phyloP scores from a whole-genome alignment of 1,140 invertebrate species.

The Zeugodacus cucurbitae region DNA sequence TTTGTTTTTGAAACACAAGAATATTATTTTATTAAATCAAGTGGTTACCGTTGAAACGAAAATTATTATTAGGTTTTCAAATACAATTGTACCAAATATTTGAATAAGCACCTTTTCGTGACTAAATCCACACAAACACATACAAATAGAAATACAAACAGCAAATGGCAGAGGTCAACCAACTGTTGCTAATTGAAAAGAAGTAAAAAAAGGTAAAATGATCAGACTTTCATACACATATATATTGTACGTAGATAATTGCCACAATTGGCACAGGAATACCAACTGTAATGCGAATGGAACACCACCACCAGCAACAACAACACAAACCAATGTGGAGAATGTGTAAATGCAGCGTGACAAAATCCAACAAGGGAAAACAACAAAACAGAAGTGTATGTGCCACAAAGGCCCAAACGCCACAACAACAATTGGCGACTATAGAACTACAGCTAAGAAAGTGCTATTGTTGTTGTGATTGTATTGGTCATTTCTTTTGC shows the following conservation, averaged over 20 bases:
- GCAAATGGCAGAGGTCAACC: not conserved
- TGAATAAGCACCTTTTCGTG: not conserved
- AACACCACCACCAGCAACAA: not conserved
- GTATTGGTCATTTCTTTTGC: not conserved
- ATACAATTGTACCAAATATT: not conserved
- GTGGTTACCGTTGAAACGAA: too few relatives aligned
- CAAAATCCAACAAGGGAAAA: not conserved
- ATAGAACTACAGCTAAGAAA: not conserved
- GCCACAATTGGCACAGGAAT: constrained; percentile 8
- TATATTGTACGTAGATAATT: constrained; percentile 10
- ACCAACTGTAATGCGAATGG: not conserved
- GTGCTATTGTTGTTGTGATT: not conserved
- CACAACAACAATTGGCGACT: not conserved
- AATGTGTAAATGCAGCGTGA: constrained; percentile 32
- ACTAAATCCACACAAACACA: not conserved
- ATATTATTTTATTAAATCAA: too few relatives aligned
- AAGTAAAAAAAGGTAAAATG: not conserved
- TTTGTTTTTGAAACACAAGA: too few relatives aligned
- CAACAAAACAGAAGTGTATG: not conserved
- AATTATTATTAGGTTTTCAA: too few relatives aligned
- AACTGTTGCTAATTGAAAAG: not conserved
- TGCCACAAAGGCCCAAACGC: not conserved
- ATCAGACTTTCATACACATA: not conserved
- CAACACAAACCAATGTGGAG: not conserved
- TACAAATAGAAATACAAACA: not conserved